Base-by-base conservation (phyloP, 1,140 invertebrate genomes). In the Ditylenchus dipsaci region DNA sequence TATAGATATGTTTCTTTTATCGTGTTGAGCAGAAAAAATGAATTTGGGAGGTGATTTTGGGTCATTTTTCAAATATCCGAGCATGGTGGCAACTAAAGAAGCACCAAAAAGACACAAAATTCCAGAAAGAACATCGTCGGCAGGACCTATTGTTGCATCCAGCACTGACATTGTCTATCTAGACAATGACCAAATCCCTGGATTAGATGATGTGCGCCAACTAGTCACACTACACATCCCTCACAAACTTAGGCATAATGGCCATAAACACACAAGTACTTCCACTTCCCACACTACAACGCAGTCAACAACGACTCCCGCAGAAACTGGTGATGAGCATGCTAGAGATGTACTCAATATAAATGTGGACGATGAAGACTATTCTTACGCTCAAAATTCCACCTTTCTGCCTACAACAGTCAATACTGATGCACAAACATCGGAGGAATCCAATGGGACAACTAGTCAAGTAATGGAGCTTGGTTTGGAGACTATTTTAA, bases 351-450 rank as follows among this genome's bases (percentile, higher is more conserved):
- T 5, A 53, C n/a, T 17, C 3, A 7, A 53, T 17, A 17, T 17
- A 53, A 53, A 53, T 53, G 49, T 53, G n/a, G 49, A 53, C 49
- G 49, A 53, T 26, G 49, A 53, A 53, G 49, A 53, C 23, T 53
- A 53, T 17, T 21, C 3, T 11, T 38, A 38, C 11, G 3, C 33
- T 38, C 33, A 38, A 38, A 38, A 38, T 11, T 38, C 33, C 33
- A 38, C 33, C 11, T 38, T 11, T 38, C 3, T 38, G 33, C 33
- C 33, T 11, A 38, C 33, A 3, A 38, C 33, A 38, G 11, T n/a
- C 33, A 5, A 11, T 38, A 38, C 33, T 38, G 33, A 38, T 38
- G 11, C 3, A 38, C 33, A 38, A 38, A 5, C 33, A 38, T 38
- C 33, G 3, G 11, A 38, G 11, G 3, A 38, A 5, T 38, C 33